Percentiles rank a stretch among this genome's conserved stretches.
Evolutionary conservation across 2,888 invertebrate species (phyloP).

Genomic region (Pyrrhia umbra): DNA sequence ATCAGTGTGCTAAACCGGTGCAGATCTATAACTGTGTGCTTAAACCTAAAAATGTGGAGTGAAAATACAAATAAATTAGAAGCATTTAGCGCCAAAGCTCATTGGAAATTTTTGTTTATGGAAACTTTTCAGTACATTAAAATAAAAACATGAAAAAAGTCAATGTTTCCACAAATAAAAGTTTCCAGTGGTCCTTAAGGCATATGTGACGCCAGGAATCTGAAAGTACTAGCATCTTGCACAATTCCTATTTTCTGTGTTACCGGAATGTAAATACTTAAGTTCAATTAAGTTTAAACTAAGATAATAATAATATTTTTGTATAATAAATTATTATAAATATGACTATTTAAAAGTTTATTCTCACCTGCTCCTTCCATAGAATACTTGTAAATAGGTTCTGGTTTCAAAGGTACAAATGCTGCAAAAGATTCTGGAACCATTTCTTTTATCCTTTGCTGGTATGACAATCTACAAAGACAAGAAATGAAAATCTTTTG

Average conservation of each 20-base stretch:
- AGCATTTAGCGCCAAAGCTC: slow-evolving; percentile 70
- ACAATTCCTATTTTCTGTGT: slow-evolving; percentile 61
- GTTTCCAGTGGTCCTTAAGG: slow-evolving; percentile 12
- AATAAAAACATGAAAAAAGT: not conserved
- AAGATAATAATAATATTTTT: slow-evolving; percentile 76
- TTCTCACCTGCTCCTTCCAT: slow-evolving; percentile 94
- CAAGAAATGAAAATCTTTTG: slow-evolving; percentile 11
- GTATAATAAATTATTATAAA: slow-evolving; percentile 71
- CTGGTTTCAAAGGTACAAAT: slow-evolving; percentile 96
- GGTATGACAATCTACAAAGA: slow-evolving; percentile 95
- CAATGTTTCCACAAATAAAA: slow-evolving; percentile 2
- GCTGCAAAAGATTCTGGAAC: slow-evolving; percentile 96
- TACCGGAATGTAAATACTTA: slow-evolving; percentile 85
- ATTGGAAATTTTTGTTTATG: slow-evolving; percentile 17
- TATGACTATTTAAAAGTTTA: slow-evolving; percentile 54
- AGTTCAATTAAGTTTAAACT: slow-evolving; percentile 78
- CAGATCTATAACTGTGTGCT: not conserved
- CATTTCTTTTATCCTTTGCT: slow-evolving; percentile 97
- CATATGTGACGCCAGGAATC: slow-evolving; percentile 17
- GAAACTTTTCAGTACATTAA: slow-evolving; percentile 16
- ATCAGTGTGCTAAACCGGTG: not conserved
- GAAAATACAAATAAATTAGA: slow-evolving; percentile 71
- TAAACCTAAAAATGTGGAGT: slow-evolving; percentile 21
- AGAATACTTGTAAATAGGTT: slow-evolving; percentile 97
- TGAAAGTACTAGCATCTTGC: slow-evolving; percentile 54